Evolutionary conservation across 2,797 vertebrate species (phyloP), one percentile per base, ranked within the genome.

Genomic region (Phoeniculus purpureus): DNA sequence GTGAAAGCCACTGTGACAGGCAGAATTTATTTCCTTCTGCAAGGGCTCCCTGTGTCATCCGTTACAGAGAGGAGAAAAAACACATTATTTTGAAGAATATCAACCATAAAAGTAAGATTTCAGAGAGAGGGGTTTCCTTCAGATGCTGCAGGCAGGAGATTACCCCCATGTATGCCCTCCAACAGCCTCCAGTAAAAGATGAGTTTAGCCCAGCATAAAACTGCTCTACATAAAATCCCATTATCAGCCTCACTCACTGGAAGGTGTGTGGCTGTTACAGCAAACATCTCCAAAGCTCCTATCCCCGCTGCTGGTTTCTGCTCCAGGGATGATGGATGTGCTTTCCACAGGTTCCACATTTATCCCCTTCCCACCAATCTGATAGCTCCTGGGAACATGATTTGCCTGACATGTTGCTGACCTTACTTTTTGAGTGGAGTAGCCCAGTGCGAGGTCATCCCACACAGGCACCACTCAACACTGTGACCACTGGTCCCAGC

Each of bases 11-110:
- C 68, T 43, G 80, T 75, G 77, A 91, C 62, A 77, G 70, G 81
- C 60, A 89, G 78, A 74, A 94, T 92, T 94, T 68, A 74, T 77
- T 74, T 90, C 86, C 81, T 65, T 87, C 82, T 37, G 92, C 65
- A 92, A 93, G 81, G 68, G 83, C 80, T 95, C 82, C 66, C 90
- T 52, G 0, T 90, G 86, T 81, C 84, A 91, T 21, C 48, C 3
- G 0, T 48, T 85, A 65, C 62, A 89, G 16, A 70, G 48, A 47
- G n/a, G 25, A 78, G 29, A 6, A 55, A 83, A 90, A 0, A 8
- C 9, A 12, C n/a, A 62, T 62, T 79, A 48, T 58, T 89, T 80
- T 82, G 81, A 77, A 82, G 68, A 90, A 81, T 29, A 74, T 20
- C 0, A 1, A n/a, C 68, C 60, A 67, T 50, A 45, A 68, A 84